Evolutionary conservation across 1,140 invertebrate genomes (phyloP).

Genomic region (Brachionus plicatilis): DNA sequence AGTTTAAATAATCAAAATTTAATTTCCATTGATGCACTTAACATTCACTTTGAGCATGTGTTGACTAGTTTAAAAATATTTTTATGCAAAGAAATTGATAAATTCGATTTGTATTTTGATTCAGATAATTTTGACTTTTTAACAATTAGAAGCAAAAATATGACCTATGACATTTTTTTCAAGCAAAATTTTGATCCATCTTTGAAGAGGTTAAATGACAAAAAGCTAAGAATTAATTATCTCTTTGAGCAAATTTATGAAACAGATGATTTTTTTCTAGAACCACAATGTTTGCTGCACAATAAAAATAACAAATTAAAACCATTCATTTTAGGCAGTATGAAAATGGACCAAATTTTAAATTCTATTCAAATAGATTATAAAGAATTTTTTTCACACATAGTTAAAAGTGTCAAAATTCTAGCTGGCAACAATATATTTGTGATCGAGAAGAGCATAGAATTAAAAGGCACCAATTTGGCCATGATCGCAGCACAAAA

Average conservation of each 20-base stretch:
- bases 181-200: background rate
- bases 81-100: background rate
- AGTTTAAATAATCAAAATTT: background rate
- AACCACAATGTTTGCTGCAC: background rate
- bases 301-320: background rate
- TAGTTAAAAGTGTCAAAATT: background rate
- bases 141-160: background rate
- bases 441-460: background rate
- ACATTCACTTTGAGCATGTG: background rate
- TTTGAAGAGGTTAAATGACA: background rate
- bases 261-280: background rate
- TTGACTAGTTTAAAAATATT: background rate
- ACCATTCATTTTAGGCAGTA: background rate
- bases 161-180: background rate
- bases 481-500: background rate
- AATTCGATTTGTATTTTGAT: background rate
- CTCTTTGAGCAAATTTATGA: background rate
- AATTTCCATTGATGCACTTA: background rate
- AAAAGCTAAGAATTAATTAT: background rate
- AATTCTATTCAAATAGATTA: background rate
- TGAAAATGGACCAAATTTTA: background rate
- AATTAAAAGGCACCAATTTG: background rate
- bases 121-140: background rate
- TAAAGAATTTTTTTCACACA: background rate
- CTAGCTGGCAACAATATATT: background rate